Base-by-base conservation (phyloP, 2,888 invertebrate species). In the Iselma pallidipennis region DNA sequence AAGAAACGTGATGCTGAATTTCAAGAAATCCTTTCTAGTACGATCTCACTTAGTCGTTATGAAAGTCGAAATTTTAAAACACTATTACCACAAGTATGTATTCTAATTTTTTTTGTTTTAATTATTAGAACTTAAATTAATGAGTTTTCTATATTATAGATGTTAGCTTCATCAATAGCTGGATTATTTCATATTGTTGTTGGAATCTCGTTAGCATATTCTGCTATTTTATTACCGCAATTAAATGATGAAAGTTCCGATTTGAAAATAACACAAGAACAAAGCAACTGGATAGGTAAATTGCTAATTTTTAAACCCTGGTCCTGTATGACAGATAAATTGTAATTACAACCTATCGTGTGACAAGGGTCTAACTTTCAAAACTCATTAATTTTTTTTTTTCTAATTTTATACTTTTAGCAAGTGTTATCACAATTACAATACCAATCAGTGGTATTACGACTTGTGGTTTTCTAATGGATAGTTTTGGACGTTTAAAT, bases 161-260 rank as follows among this genome's bases (percentile, higher is more conserved):
- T 85, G 57, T 71, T 80, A 25, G 84, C 85, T 2, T 81, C 85
- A 62, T 76, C 84, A 52, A 78, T 84, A 33, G 82, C 83, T 0
- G 84, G 83, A 4, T 82, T 83, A 16, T 85, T 84, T 73, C 85
- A 86, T 70, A 80, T 86, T 55, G 84, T 83, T 12, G 84, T 86
- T 14, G 86, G 86, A 2, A 80, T 86, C 21, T 81, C 84, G 19
- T 80, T 86, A 73, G 85, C 85, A 1, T 86, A 82, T 71, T 85
- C 85, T 3, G 85, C 85, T 1, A 83, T 84, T 56, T 74, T 85
- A 55, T 78, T 85, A 60, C 85, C 85, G 37, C 83, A 84, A 67
- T 73, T 85, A 23, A 28, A 54, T 9, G 55, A 42, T 9, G 61
- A 72, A 28, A 73, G 52, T 9, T 59, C 63, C 1, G 59, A 59